Base-by-base conservation (phyloP, 2,113 vertebrate species). In the Polypterus bichir region DNA sequence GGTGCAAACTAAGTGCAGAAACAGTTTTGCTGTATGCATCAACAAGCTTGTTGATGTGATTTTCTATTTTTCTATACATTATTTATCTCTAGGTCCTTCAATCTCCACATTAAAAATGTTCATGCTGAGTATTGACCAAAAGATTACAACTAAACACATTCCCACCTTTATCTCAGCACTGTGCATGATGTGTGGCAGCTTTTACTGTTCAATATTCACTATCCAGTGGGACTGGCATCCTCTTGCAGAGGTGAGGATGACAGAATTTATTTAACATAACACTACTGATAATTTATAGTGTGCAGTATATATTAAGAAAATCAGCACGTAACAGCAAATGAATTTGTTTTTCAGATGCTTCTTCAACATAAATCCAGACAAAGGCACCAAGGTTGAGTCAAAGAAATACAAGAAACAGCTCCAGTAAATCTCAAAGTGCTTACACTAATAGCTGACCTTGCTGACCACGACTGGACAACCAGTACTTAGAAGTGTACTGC, bases 301-400 rank as follows among this genome's bases (percentile, higher is more conserved):
- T 27, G 27, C 27, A 27, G 27, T 27, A 27, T 27, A 27, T 27
- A 27, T 27, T 27, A 27, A 27, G 27, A 27, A 27, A 2, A 27
- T 27, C 27, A 27, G 27, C 27, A 27, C 27, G 27, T 27, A 27
- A 27, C 27, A 27, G 27, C 27, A 27, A 27, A 27, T 27, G 27
- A 27, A 27, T 27, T 27, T 27, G 27, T 69, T 47, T 64, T n/a
- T 47, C 60, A 67, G 64, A 68, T 68, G 64, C 62, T 72, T 74
- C 61, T 69, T 70, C 68, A 65, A 5, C 57, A 70, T 74, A 27
- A 71, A 72, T 47, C 68, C 72, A 4, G 68, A 68, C 47, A 74
- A 57, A 48, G 70, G 68, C 46, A 74, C 68, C 62, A 69, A 72
- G 61, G 65, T 69, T 9, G 60, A 71, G 54, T 65, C 8, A 44